These are phyloP conservation scores for Holothuria scabra DNA, from an alignment of 53 echinoderm and acorn worm genomes.

Conservation along the genomic window DNA sequence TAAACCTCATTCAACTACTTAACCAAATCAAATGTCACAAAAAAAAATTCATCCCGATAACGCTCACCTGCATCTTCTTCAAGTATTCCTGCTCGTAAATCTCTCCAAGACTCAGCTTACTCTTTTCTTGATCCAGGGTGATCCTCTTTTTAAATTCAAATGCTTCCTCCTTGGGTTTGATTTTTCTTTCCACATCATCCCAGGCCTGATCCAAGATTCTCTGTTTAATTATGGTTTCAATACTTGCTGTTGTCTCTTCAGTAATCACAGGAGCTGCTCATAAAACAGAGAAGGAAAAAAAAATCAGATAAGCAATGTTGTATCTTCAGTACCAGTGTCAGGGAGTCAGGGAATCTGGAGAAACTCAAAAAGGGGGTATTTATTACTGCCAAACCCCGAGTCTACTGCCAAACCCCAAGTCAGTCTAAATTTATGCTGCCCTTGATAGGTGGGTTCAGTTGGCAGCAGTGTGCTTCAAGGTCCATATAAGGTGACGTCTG, in stretches of 20 bases:
- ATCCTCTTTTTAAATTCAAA: constrained; percentile 95
- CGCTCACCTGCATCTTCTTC: constrained; percentile 82
- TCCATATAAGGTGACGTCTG: too few species aligned
- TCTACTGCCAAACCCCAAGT: too few species aligned
- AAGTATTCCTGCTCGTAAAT: constrained; percentile 96
- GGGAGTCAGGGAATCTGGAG: too few species aligned
- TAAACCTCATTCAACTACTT: background rate
- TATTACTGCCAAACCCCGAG: too few species aligned
- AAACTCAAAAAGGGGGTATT: too few species aligned
- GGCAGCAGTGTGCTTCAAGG: too few species aligned
- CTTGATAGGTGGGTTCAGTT: too few species aligned
- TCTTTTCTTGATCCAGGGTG: constrained; percentile 97
- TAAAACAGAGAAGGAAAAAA: too few species aligned
- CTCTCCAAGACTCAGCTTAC: constrained; percentile 90
- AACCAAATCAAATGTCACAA: background rate
- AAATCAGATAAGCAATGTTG: too few species aligned
- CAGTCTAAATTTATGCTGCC: too few species aligned
- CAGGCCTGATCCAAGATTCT: constrained; percentile 85
- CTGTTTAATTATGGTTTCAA: constrained; percentile 88
- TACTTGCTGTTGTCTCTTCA: constrained; percentile 85
- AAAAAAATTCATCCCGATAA: background rate
- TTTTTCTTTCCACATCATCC: constrained; percentile 97
- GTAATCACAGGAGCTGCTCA: constrained; percentile 89
- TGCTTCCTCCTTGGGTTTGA: constrained; percentile 76
- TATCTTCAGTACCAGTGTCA: too few species aligned